Evolutionary conservation across 2,888 invertebrate species (phyloP).

Genomic region (Trachelus tabidus): DNA sequence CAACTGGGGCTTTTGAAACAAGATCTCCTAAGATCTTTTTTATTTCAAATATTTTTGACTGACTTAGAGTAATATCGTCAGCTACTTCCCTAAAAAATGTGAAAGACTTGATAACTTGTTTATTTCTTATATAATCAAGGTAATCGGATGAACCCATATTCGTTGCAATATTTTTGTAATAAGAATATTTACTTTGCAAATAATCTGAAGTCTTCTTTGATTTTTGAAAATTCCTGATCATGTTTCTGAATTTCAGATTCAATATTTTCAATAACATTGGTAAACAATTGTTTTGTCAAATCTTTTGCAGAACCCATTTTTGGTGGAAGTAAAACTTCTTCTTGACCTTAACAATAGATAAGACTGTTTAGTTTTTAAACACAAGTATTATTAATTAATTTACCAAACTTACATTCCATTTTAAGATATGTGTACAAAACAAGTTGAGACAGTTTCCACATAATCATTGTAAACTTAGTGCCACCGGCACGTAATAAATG

Average conservation of each 20-base stretch:
- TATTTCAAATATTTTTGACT: slow-evolving; percentile 40
- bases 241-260: slow-evolving; percentile 16
- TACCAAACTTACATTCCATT: slow-evolving; percentile 40
- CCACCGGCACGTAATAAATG: slow-evolving; percentile 57
- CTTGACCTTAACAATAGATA: slow-evolving; percentile 22
- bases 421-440: slow-evolving; percentile 47
- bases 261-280: slow-evolving; percentile 25
- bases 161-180: not conserved
- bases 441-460: slow-evolving; percentile 57
- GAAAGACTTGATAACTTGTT: slow-evolving; percentile 8
- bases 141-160: not conserved
- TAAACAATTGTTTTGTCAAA: slow-evolving; percentile 38
- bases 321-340: slow-evolving; percentile 34
- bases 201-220: slow-evolving; percentile 23
- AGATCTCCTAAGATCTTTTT: slow-evolving; percentile 34
- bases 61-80: slow-evolving; percentile 31
- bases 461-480: slow-evolving; percentile 54
- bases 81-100: slow-evolving; percentile 36
- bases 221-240: slow-evolving; percentile 25
- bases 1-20: slow-evolving; percentile 40
- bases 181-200: slow-evolving; percentile 26
- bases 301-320: slow-evolving; percentile 37
- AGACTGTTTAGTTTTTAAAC: not conserved
- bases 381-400: not conserved
- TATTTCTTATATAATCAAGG: not conserved